Evolutionary conservation across 2,797 vertebrate genomes (phyloP), one percentile per base, ranked within the genome.

Genomic region (Synaphobranchus kaupii): DNA sequence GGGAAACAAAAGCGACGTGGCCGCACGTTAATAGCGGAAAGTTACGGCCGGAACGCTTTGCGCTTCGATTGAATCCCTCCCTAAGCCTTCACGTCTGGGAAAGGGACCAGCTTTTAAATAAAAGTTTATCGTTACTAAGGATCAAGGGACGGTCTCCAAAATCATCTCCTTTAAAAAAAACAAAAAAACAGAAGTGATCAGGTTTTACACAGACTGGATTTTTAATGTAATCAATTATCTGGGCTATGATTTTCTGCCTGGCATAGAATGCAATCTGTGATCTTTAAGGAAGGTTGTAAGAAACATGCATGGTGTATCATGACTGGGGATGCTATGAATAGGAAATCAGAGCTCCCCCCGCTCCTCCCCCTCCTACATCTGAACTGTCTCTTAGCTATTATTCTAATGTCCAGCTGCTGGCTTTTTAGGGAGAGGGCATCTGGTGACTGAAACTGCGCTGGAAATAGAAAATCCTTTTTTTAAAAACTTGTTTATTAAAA

Each of bases 321-420:
- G 73, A 85, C 85, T 91, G 86, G 86, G 88, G 90, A 84, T 88
- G 82, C 90, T 81, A 88, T 91, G 90, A 90, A 92, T 90, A 85
- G 90, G 84, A 90, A 85, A 87, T 87, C 85, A 80, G 88, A 83
- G 85, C 84, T 80, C 54, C 50, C 8, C 25, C 86, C n/a, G 28
- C 60, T 80, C 80, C 56, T 83, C 86, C 81, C 86, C 66, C 84
- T 87, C 89, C 86, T 87, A 84, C 84, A 86, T 84, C 85, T 87
- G 89, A 90, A 93, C 93, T 91, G 90, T 88, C 90, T 89, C 89
- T 88, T 88, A 90, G 91, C 90, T 92, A 89, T 92, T 93, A 91
- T 92, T 93, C 91, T 92, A 89, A 88, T 90, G 92, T 93, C 93
- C 94, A 94, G 93, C 94, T 94, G 93, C 92, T 93, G 92, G 85